These are phyloP conservation scores for Prochilodus magdalenae DNA, from an alignment of 2,113 vertebrate species.

Conservation along the genomic window DNA sequence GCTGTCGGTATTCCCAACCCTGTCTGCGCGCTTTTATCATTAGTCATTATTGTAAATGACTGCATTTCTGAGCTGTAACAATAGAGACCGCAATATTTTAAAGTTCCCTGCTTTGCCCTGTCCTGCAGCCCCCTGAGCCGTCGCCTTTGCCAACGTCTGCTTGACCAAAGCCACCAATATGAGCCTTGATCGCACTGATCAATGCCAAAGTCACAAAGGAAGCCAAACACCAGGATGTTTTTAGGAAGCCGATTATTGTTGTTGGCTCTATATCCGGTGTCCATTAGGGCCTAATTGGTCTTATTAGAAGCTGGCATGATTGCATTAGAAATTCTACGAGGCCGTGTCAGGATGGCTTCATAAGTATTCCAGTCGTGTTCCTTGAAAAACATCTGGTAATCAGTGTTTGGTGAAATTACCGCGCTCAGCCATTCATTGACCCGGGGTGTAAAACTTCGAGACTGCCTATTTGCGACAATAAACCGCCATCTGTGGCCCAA, in stretches of 20 bases:
- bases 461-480: constrained; percentile 83
- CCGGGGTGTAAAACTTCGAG: constrained; percentile 80
- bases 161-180: constrained; percentile 6
- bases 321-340: constrained; percentile 82
- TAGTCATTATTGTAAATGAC: not conserved
- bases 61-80: not conserved
- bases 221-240: constrained; percentile 69
- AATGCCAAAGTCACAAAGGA: constrained; percentile 40
- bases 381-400: constrained; percentile 85
- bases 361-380: constrained; percentile 79
- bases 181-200: constrained; percentile 32
- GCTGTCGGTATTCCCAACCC: not conserved
- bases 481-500: constrained; percentile 81
- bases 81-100: not conserved
- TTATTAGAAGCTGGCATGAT: constrained; percentile 83
- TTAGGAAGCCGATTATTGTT: constrained; percentile 79
- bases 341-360: constrained; percentile 79
- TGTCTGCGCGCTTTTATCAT: not conserved
- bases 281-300: constrained; percentile 81
- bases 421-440: constrained; percentile 82
- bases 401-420: constrained; percentile 84
- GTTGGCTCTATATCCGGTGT: constrained; percentile 81
- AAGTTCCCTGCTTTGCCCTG: not conserved
- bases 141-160: constrained; percentile 8
- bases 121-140: not conserved